Base-by-base conservation (phyloP, 2,888 invertebrate species). In the Polia nebulosa region DNA sequence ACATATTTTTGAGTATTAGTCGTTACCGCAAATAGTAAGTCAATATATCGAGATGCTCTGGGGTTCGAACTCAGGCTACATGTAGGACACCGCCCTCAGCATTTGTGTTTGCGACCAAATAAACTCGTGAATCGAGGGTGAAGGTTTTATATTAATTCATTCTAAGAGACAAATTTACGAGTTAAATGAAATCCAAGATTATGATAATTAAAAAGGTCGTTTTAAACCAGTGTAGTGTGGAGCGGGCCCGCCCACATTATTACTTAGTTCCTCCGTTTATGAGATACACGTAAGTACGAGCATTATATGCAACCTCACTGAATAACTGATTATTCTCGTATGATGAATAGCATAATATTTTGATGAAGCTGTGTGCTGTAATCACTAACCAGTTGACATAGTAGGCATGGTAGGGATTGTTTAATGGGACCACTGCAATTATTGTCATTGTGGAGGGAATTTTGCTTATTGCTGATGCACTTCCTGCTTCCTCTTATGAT, bases 301-400 rank as follows among this genome's bases (percentile, higher is more conserved):
- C 11, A 8, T 75, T 60, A 75, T 60, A 75, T 75, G 59, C 55
- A 75, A 73, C 56, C 32, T 15, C 22, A 52, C 39, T 62, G 73
- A 56, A 64, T 63, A 51, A 36, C 47, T 70, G 22, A 52, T 69
- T 72, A 61, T 69, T 72, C 20, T 52, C 20, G 32, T 29, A 52
- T 71, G 17, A 69, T 32, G 29, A 52, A 60, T 51, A 49, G 36
- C n/a, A 25, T 39, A 45, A 69, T 36, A 22, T 49, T 59, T 29
- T 11, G 29, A 13, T 52, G n/a, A 25, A 36, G n/a, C 36, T 52
- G 72, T 39, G 29, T 44, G 25, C 29, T 22, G 25, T 34, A 22
- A 25, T n/a, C n/a, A n/a, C n/a, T n/a, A n/a, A n/a, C n/a, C 22
- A 41, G 41, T 70, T 51, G 27, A 41, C 34, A 27, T 49, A 27